phyloP scores from a whole-genome alignment of 2,888 invertebrate genomes.

The Ganaspis brasiliensis region DNA sequence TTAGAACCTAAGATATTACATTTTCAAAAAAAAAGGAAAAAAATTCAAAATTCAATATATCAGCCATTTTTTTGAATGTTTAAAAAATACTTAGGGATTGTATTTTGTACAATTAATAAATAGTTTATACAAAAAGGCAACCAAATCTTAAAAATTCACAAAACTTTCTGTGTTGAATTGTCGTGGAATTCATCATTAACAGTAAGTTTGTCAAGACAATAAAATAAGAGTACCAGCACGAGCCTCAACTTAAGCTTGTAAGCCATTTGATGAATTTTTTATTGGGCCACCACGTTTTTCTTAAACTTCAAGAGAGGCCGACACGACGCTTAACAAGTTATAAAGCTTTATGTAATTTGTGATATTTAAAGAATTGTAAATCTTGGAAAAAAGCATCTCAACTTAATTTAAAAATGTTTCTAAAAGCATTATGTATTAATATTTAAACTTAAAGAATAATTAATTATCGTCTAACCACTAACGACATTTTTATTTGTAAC shows the following conservation, averaged over 20 bases:
- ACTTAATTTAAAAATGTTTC: background rate
- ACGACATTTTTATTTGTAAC: too few relatives aligned
- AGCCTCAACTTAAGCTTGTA: background rate
- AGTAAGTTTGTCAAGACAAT: too few relatives aligned
- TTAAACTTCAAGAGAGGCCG: background rate
- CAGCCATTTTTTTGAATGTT: too few relatives aligned
- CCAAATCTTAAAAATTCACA: too few relatives aligned
- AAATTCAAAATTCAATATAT: too few relatives aligned
- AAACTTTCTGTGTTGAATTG: too few relatives aligned
- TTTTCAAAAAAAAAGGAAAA: too few relatives aligned
- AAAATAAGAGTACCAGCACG: background rate
- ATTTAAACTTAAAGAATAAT: slow-evolving; percentile 12
- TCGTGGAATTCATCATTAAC: too few relatives aligned
- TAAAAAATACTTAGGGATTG: too few relatives aligned
- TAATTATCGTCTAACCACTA: slow-evolving; percentile 4
- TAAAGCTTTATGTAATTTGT: background rate
- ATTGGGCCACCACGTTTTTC: background rate
- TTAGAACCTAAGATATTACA: too few relatives aligned
- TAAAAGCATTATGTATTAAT: background rate
- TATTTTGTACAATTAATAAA: too few relatives aligned
- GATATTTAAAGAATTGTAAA: background rate
- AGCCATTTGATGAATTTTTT: background rate
- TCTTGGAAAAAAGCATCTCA: background rate
- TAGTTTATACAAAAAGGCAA: too few relatives aligned
- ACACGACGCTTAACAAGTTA: background rate